phyloP scores from a whole-genome alignment of 2,113 vertebrate genomes.

The Ramphastos sulfuratus region DNA sequence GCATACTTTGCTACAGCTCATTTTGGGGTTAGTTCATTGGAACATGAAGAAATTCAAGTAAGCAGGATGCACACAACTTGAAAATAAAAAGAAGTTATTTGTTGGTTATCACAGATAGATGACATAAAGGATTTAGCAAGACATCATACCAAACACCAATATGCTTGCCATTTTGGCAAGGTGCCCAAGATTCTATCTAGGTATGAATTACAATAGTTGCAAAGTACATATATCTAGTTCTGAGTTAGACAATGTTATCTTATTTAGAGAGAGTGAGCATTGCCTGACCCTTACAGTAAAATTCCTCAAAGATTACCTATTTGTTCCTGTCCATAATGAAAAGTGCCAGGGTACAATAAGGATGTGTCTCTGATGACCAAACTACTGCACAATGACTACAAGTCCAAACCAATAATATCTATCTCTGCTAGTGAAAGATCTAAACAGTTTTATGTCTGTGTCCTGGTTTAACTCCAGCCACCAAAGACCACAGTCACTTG shows the following conservation, averaged over 20 bases:
- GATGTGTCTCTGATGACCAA: background rate
- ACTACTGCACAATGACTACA: background rate
- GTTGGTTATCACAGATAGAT: background rate
- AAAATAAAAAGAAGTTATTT: background rate
- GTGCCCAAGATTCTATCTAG: background rate
- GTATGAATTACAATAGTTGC: background rate
- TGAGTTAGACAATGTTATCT: background rate
- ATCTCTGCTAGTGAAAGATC: background rate
- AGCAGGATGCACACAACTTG: background rate
- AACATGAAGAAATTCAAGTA: background rate
- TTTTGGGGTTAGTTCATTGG: background rate
- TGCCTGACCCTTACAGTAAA: background rate
- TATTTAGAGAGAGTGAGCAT: background rate
- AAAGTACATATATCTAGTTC: background rate
- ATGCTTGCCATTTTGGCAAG: background rate
- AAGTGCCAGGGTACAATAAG: background rate
- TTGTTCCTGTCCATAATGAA: background rate
- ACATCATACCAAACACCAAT: accelerated
- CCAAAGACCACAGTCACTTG: too few relatives aligned
- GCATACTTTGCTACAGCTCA: background rate
- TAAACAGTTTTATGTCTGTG: background rate
- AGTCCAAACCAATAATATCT: background rate
- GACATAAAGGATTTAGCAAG: background rate
- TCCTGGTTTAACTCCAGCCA: too few relatives aligned
- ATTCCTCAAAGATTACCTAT: background rate